Base-by-base conservation (phyloP, 2,113 vertebrate species). In the Sander lucioperca region DNA sequence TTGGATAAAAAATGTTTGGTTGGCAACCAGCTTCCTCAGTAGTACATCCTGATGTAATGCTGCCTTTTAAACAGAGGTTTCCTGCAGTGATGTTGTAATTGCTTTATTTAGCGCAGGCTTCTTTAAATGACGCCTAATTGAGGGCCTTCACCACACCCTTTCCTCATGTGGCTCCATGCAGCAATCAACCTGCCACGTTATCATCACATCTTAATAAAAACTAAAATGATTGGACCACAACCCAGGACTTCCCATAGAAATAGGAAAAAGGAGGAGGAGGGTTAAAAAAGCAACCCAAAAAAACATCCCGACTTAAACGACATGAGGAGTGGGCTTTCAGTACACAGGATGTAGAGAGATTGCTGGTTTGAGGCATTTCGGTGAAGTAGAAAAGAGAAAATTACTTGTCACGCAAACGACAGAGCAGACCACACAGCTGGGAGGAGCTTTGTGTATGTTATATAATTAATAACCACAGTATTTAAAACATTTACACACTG, bases 151-250 rank as follows among this genome's bases (percentile, higher is more conserved):
- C 92, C 87, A 73, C 91, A 91, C 92, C 94, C 91, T 90, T 93
- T 94, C 94, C 93, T 93, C 88, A 45, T 79, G 79, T 3, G 84
- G 88, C 92, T 89, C 85, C 83, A 63, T 18, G 78, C 11, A 9
- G 87, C 89, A 94, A 93, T 93, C 90, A 93, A 91, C 88, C 89
- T 91, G 89, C 69, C 7, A 21, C 16, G 21, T 84, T 92, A 94
- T 95, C 94, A 5, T 50, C 74, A 23, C 85, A 95, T 94, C 89
- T 90, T 87, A 93, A 90, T 93, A 93, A 94, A 95, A 94, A 92
- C 91, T 91, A 70, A 86, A 93, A 94, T 93, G 90, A 94, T 92
- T 93, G 91, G 79, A 64, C 80, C 80, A 74, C 92, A 85, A 84
- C 88, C 89, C 91, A 89, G 79, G 59, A 88, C 89, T 80, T 94